Conservation (phyloP, 2,797 vertebrate genomes). For the Sebastes kiyomatsui region DNA sequence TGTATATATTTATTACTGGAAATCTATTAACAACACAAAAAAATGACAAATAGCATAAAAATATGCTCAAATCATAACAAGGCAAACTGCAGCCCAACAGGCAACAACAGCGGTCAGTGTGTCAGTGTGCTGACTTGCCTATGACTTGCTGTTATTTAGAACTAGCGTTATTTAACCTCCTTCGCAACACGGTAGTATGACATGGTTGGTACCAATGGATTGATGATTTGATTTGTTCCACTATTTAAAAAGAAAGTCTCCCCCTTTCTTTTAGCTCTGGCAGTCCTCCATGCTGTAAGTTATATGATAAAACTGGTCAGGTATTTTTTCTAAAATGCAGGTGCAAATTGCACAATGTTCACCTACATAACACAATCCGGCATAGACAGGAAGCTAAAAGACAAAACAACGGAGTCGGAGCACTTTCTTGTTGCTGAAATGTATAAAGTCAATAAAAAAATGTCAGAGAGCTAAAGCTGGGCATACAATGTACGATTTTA, state of each 20-base stretch:
- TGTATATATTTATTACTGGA: too few relatives aligned
- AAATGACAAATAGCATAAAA: too few relatives aligned
- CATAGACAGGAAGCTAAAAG: not conserved
- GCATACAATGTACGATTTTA: too few relatives aligned
- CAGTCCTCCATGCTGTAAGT: not conserved
- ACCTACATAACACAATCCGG: not conserved
- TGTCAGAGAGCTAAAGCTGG: not conserved
- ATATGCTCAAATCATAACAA: too few relatives aligned
- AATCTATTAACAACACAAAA: fast-evolving
- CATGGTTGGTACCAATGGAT: too few relatives aligned
- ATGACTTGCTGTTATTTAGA: too few relatives aligned
- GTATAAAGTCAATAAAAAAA: not conserved
- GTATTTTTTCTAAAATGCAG: not conserved
- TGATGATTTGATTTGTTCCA: not conserved
- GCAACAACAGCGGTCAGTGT: too few relatives aligned
- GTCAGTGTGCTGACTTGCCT: too few relatives aligned
- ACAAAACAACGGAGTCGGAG: not conserved
- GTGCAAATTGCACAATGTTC: not conserved
- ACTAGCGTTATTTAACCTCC: too few relatives aligned
- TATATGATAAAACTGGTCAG: not conserved
- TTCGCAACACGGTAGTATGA: too few relatives aligned
- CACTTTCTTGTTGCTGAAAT: not conserved
- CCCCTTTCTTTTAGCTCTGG: not conserved
- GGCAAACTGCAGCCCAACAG: too few relatives aligned
- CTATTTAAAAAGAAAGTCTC: not conserved